These are phyloP conservation scores for Hirtodrosophila alboralis DNA, from an alignment of 2,888 invertebrate species.

Conservation along the genomic window DNA sequence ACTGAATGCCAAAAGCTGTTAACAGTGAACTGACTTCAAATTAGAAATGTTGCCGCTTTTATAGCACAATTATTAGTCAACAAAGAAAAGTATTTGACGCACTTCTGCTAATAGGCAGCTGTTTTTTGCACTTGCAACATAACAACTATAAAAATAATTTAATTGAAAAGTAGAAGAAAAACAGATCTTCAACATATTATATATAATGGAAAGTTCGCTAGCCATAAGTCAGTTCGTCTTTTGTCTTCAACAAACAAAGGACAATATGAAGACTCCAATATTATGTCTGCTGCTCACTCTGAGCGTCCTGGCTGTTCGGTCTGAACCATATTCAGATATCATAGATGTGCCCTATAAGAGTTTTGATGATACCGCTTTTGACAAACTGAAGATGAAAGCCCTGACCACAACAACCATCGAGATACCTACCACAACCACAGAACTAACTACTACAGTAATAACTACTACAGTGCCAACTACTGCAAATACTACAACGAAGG, in stretches of 20 bases:
- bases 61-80: constrained; percentile 9
- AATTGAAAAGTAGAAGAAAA: neutral
- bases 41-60: constrained; percentile 22
- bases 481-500: neutral
- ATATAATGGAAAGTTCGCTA: constrained; percentile 22
- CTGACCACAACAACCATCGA: constrained; percentile 23
- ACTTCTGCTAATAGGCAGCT: constrained; percentile 27
- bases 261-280: constrained; percentile 16
- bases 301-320: constrained; percentile 1
- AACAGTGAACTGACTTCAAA: constrained; percentile 22
- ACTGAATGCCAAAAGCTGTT: constrained; percentile 10
- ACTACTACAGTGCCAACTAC: neutral
- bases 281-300: constrained; percentile 9
- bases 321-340: neutral
- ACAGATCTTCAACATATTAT: constrained; percentile 9
- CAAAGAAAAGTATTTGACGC: constrained; percentile 20
- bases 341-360: constrained; percentile 46
- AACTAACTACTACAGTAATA: neutral
- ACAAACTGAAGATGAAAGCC: constrained; percentile 23
- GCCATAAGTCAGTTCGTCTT: constrained; percentile 23
- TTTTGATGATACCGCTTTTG: constrained; percentile 34
- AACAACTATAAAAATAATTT: constrained; percentile 18
- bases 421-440: constrained; percentile 1
- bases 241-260: neutral
- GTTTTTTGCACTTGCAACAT: constrained; percentile 25